These are phyloP conservation scores for Lithophane leautieri DNA, from an alignment of 2,888 invertebrate species.

Conservation along the genomic window DNA sequence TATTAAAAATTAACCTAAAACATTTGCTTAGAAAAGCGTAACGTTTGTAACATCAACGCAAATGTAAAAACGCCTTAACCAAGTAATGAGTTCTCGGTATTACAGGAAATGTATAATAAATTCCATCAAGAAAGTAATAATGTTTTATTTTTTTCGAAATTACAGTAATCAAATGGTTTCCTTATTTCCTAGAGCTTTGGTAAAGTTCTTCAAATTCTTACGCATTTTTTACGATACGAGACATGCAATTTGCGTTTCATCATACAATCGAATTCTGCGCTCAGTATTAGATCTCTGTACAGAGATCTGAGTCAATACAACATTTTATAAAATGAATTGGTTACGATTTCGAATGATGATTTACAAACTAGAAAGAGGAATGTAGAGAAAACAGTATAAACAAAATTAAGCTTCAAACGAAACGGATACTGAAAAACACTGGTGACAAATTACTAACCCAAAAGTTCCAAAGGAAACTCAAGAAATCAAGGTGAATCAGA, in stretches of 20 bases:
- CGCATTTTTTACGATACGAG: background rate
- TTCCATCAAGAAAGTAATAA: constrained; percentile 2
- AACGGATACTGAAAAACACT: background rate
- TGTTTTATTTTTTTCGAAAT: constrained; percentile 3
- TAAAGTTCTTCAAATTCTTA: background rate
- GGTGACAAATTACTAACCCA: constrained; percentile 16
- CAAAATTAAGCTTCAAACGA: background rate
- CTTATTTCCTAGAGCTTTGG: background rate
- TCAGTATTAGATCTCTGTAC: too few relatives aligned
- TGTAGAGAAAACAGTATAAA: background rate
- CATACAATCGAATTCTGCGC: too few relatives aligned
- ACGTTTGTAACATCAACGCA: too few relatives aligned
- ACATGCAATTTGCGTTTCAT: background rate
- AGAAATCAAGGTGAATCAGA: constrained; percentile 43
- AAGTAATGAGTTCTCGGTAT: constrained; percentile 8
- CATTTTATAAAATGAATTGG: background rate
- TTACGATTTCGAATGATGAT: background rate
- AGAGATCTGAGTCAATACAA: background rate
- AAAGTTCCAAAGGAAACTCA: constrained; percentile 11
- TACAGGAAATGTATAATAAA: constrained; percentile 14
- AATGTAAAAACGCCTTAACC: background rate
- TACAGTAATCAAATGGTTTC: background rate
- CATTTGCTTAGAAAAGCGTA: too few relatives aligned
- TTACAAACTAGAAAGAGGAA: background rate
- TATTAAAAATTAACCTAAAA: background rate